These are phyloP conservation scores for Anser cygnoides DNA, from an alignment of 2,113 vertebrate genomes.

Conservation along the genomic window DNA sequence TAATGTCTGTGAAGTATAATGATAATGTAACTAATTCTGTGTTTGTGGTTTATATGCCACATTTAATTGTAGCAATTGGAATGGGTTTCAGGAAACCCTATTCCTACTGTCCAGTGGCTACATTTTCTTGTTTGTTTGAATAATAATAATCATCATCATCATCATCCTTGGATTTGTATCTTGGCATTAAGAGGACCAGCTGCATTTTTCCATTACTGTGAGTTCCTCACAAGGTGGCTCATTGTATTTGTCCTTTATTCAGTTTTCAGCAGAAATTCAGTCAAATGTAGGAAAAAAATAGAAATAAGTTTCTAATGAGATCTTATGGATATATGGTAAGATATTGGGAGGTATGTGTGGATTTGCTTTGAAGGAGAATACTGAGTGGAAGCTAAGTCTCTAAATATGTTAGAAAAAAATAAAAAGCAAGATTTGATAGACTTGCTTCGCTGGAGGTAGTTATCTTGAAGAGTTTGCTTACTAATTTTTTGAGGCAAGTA, in stretches of 20 bases:
- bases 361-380: conserved; percentile 7
- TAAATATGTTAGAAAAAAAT: neutral
- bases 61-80: conserved; percentile 34
- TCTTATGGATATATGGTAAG: neutral
- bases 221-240: neutral
- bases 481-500: neutral
- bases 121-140: conserved; percentile 3
- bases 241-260: conserved; percentile 36
- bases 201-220: neutral
- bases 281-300: neutral
- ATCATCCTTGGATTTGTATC: neutral
- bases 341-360: neutral
- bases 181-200: neutral
- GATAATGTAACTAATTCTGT: neutral
- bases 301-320: neutral
- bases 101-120: neutral
- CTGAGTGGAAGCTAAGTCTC: neutral
- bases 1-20: neutral
- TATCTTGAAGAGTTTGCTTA: neutral
- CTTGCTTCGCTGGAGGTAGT: neutral
- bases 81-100: neutral
- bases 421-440: neutral
- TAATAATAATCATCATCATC: neutral
- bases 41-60: neutral
- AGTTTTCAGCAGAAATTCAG: neutral